Percentiles rank a stretch among this genome's conserved stretches.
Conservation (phyloP, 1,140 invertebrate species). For the Diploscapter pachys region DNA sequence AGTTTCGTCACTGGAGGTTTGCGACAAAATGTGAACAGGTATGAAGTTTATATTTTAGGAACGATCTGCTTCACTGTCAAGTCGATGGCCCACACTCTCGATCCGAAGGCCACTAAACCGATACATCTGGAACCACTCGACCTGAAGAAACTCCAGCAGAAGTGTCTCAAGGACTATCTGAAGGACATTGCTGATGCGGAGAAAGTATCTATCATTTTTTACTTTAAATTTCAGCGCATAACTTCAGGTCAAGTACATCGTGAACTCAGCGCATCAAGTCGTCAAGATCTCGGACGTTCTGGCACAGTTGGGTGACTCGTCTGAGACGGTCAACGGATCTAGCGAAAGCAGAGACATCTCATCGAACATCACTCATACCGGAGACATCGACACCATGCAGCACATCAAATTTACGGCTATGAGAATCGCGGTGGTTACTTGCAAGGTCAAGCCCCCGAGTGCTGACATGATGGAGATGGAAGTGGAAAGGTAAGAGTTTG, state of each 20-base stretch:
- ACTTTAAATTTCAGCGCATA: constrained; percentile 2
- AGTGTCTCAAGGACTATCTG: constrained; percentile 49
- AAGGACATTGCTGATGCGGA: constrained; percentile 50
- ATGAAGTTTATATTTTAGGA: constrained; percentile 20
- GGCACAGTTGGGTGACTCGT: constrained; percentile 39
- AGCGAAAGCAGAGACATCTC: constrained; percentile 50
- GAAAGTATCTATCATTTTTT: constrained; percentile 31
- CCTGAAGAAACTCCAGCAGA: constrained; percentile 52
- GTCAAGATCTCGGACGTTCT: constrained; percentile 49
- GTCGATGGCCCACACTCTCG: constrained; percentile 48
- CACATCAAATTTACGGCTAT: constrained; percentile 58
- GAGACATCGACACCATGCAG: constrained; percentile 58
- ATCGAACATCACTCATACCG: constrained; percentile 56
- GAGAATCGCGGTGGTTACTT: constrained; percentile 58
- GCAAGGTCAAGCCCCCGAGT: constrained; percentile 58
- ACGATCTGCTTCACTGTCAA: constrained; percentile 58
- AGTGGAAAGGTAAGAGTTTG: no score
- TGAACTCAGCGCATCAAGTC: constrained; percentile 47
- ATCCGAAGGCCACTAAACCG: constrained; percentile 30
- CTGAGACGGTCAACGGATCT: constrained; percentile 36
- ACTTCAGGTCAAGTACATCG: constrained; percentile 53
- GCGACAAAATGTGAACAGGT: no score
- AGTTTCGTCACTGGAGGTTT: constrained; percentile 55
- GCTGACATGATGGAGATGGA: constrained; percentile 43
- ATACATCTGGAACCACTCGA: constrained; percentile 57